Evolutionary conservation across 2,797 vertebrate genomes (phyloP).

Genomic region (Sternarchorhynchus goeldii): DNA sequence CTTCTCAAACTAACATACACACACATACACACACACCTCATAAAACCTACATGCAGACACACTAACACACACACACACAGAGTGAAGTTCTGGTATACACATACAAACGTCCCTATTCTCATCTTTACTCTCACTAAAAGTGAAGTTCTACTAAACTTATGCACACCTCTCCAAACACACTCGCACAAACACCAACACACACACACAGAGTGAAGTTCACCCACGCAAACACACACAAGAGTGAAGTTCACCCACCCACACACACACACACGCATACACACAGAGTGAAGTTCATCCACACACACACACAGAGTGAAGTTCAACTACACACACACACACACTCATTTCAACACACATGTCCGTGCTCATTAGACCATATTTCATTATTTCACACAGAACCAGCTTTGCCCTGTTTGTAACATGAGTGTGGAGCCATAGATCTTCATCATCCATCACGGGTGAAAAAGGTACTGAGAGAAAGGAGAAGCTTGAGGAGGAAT

Average conservation of each 20-base stretch:
- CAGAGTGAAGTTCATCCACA: conserved; percentile 59
- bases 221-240: conserved; percentile 59
- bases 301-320: conserved; percentile 72
- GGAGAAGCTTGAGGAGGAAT: background rate
- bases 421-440: background rate
- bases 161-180: conserved; percentile 92
- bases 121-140: no score
- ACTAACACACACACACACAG: conserved; percentile 2
- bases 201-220: conserved; percentile 64
- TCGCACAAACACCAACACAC: conserved; percentile 77
- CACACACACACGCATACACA: conserved; percentile 48
- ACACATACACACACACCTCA: no score
- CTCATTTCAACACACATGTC: background rate
- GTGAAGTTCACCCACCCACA: background rate
- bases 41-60: background rate
- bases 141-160: no score
- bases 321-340: background rate
- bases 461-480: background rate
- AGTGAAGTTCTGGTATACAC: no score
- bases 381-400: background rate
- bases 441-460: background rate
- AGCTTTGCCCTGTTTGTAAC: background rate
- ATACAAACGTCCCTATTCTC: background rate
- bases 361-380: background rate
- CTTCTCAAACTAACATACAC: background rate